Conservation (phyloP, 2,113 vertebrate species). For the Paramisgurnus dabryanus region DNA sequence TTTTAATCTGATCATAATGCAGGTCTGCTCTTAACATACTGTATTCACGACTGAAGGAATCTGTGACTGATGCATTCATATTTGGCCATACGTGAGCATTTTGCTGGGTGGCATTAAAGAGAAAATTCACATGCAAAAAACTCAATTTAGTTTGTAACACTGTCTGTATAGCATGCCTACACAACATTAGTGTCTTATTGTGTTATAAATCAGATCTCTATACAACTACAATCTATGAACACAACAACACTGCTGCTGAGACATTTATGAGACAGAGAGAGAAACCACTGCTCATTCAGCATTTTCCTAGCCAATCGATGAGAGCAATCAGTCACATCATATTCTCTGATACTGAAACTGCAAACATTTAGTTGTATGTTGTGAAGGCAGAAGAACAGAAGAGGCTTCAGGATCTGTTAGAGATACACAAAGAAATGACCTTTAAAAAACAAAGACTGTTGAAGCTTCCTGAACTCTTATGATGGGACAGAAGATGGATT, state of each 20-base stretch:
- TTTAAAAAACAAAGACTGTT: slow-evolving; percentile 21
- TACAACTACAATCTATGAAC: too few species aligned
- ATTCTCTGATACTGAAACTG: slow-evolving; percentile 35
- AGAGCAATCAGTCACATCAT: slow-evolving; percentile 52
- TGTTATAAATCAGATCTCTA: too few species aligned
- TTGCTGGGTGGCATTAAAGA: neutral
- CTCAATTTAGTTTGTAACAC: too few species aligned
- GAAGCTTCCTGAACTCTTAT: neutral
- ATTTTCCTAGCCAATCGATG: slow-evolving; percentile 54
- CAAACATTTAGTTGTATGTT: neutral
- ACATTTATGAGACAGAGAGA: neutral
- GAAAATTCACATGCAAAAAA: neutral
- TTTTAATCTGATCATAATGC: neutral
- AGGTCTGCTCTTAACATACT: neutral
- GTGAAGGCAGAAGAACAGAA: neutral
- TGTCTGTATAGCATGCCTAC: too few species aligned
- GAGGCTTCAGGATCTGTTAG: neutral
- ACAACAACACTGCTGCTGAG: neutral
- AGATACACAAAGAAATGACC: neutral
- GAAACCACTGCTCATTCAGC: neutral
- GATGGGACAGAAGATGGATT: neutral
- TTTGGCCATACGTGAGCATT: neutral
- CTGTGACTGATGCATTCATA: slow-evolving; percentile 16
- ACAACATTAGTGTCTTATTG: too few species aligned
- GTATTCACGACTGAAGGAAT: too few species aligned